Conservation (phyloP, 2,113 vertebrate genomes). For the Burhinus bistriatus region DNA sequence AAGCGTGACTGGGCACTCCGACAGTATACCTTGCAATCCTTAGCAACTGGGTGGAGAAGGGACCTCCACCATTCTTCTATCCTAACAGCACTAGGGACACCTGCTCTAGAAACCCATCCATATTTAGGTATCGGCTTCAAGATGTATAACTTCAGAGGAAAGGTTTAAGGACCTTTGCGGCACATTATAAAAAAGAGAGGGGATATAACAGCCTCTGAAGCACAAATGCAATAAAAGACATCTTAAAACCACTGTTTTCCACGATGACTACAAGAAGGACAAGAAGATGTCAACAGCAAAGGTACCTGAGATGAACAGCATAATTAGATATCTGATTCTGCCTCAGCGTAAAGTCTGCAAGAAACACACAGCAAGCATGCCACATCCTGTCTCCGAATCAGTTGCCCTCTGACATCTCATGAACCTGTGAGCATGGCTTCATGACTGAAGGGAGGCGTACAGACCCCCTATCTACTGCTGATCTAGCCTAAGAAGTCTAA, state of each 20-base stretch:
- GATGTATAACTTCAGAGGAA: not conserved
- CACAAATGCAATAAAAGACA: not conserved
- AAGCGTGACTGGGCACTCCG: too few species aligned
- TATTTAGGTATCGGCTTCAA: not conserved
- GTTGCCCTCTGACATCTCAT: not conserved
- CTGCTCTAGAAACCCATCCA: not conserved
- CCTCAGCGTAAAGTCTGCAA: not conserved
- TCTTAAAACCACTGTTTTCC: not conserved
- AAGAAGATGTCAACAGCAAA: not conserved
- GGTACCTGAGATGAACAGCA: not conserved
- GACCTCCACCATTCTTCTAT: not conserved
- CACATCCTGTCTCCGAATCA: rapidly evolving
- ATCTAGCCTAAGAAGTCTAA: not conserved
- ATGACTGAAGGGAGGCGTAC: not conserved
- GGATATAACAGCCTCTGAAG: rapidly evolving
- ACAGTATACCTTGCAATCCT: not conserved
- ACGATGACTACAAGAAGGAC: not conserved
- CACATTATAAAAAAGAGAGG: too few species aligned
- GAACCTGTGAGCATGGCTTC: not conserved
- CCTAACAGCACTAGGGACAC: not conserved
- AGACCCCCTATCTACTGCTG: not conserved
- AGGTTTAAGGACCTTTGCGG: not conserved
- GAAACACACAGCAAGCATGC: not conserved
- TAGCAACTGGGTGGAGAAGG: not conserved
- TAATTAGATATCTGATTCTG: not conserved